Evolutionary conservation across 2,797 vertebrate genomes (phyloP).

Genomic region (Ibycter americanus): DNA sequence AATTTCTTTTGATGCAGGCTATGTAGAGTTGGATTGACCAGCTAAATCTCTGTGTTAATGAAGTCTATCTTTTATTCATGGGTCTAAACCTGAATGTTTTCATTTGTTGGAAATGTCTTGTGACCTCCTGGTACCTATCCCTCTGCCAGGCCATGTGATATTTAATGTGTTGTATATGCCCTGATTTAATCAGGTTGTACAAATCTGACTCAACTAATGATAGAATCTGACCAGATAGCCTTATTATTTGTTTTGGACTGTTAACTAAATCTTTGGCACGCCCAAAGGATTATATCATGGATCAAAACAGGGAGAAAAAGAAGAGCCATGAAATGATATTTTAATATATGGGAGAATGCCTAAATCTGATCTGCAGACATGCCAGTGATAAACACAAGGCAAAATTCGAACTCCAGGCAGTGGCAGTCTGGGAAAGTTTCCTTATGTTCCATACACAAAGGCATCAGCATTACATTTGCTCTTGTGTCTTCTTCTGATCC

Average conservation of each 20-base stretch:
- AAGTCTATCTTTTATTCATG: conserved; percentile 39
- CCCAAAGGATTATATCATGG: neutral
- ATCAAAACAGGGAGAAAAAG: neutral
- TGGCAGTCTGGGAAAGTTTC: neutral
- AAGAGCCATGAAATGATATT: neutral
- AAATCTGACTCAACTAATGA: conserved; percentile 31
- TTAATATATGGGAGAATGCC: neutral
- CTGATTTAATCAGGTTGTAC: conserved; percentile 4
- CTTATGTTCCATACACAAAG: neutral
- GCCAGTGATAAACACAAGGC: conserved; percentile 10
- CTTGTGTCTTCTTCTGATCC: neutral
- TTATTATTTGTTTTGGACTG: conserved; percentile 23
- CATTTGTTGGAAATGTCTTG: neutral
- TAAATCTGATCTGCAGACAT: neutral
- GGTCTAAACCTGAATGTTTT: neutral
- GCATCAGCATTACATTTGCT: neutral
- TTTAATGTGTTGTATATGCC: neutral
- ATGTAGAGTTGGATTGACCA: neutral
- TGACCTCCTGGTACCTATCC: neutral
- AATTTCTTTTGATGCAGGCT: neutral
- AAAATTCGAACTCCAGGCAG: conserved; percentile 24
- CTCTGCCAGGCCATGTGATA: neutral
- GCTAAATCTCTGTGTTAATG: neutral
- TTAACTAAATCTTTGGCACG: neutral
- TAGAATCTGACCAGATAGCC: conserved; percentile 21